A percentile compares a stretch with the other conserved stretches of the same genome.
These are phyloP conservation scores for Caenorhabditis doughertyi DNA, from an alignment of 2,888 invertebrate species.

Conservation along the genomic window DNA sequence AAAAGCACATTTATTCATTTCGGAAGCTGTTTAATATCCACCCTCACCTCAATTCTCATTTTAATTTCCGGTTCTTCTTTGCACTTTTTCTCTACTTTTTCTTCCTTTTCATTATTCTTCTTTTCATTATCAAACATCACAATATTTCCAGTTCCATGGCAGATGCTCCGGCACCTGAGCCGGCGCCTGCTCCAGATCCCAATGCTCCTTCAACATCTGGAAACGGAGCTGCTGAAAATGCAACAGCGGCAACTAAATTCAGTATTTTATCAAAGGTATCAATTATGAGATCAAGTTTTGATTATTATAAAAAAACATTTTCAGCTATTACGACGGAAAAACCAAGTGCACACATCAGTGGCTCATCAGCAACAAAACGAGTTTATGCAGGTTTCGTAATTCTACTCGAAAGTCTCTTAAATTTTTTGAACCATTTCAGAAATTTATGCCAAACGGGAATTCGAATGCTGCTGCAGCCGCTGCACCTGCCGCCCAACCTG, in stretches of 20 bases:
- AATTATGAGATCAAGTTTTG: slow-evolving; percentile 3
- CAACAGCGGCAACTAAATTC: slow-evolving; percentile 36
- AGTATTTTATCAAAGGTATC: slow-evolving; percentile 36
- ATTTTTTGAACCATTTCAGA: too few species aligned
- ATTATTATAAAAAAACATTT: neutral
- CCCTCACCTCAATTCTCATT: neutral
- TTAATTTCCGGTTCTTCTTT: slow-evolving; percentile 1
- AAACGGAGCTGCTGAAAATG: neutral
- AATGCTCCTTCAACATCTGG: slow-evolving; percentile 14
- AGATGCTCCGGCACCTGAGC: neutral
- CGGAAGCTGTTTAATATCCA: too few species aligned
- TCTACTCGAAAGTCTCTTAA: neutral
- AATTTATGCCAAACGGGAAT: slow-evolving; percentile 43
- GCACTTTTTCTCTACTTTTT: neutral
- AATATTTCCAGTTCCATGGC: slow-evolving; percentile 31
- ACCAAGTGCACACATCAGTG: slow-evolving; percentile 46
- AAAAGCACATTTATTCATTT: neutral
- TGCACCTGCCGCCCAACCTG: neutral
- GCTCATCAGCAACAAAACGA: slow-evolving; percentile 42
- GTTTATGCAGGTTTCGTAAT: slow-evolving; percentile 50
- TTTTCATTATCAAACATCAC: neutral
- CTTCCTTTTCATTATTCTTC: neutral
- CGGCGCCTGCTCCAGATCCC: slow-evolving; percentile 19
- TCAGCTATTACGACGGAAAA: slow-evolving; percentile 47
- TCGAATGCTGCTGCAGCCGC: neutral